phyloP scores from a whole-genome alignment of 1,140 invertebrate species.

The Neuroterus valhalla region DNA sequence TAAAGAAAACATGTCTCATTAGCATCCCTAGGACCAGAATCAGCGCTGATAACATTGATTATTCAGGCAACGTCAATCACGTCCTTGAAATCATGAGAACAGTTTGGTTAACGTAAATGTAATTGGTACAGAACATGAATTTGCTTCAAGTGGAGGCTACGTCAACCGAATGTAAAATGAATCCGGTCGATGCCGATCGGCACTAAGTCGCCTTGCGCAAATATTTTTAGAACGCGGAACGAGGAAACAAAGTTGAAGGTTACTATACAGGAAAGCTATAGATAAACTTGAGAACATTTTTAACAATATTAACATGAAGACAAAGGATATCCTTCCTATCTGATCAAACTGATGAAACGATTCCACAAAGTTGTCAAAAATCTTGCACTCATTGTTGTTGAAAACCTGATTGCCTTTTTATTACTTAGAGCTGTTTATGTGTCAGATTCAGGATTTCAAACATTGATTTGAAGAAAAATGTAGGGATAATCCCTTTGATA shows the following conservation, averaged over 20 bases:
- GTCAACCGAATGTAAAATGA: constrained; percentile 50
- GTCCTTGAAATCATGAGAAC: neutral
- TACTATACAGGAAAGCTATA: constrained; percentile 14
- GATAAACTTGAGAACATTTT: constrained; percentile 18
- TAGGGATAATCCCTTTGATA: too few relatives aligned
- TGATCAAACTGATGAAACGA: too few relatives aligned
- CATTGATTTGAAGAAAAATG: too few relatives aligned
- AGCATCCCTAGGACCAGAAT: neutral
- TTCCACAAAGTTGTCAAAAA: too few relatives aligned
- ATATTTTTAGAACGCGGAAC: constrained; percentile 55
- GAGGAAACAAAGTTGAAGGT: constrained; percentile 55
- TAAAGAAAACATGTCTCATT: constrained; percentile 12
- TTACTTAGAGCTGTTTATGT: too few relatives aligned
- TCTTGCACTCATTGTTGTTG: too few relatives aligned
- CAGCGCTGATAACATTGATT: constrained; percentile 9
- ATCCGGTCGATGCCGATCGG: constrained; percentile 44
- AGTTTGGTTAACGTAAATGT: neutral
- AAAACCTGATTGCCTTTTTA: too few relatives aligned
- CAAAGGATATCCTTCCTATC: too few relatives aligned
- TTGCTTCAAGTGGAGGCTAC: constrained; percentile 42
- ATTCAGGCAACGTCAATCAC: neutral
- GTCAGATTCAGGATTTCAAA: too few relatives aligned
- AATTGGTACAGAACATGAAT: neutral
- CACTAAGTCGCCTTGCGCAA: constrained; percentile 39
- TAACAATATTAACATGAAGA: neutral